Percentiles rank a stretch among this genome's conserved stretches.
Evolutionary conservation across 2,113 vertebrate genomes (phyloP).

Genomic region (Lichenostomus cassidix): DNA sequence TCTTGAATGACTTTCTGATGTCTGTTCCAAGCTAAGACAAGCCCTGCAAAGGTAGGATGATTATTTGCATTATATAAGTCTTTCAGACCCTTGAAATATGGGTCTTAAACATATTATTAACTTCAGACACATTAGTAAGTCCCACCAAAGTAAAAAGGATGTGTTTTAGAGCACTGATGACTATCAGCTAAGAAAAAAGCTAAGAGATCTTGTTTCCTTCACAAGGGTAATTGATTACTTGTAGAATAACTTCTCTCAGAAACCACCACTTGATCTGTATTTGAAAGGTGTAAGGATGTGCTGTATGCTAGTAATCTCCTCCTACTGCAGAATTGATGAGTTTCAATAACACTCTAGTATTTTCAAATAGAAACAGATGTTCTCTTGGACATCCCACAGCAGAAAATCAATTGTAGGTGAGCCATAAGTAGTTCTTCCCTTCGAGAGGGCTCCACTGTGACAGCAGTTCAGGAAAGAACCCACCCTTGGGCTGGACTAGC

Average conservation of each 20-base stretch:
- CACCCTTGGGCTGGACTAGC: neutral
- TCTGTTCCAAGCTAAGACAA: neutral
- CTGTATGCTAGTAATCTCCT: constrained; percentile 9
- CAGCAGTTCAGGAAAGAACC: neutral
- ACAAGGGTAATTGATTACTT: constrained; percentile 17
- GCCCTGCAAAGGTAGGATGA: neutral
- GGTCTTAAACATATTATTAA: neutral
- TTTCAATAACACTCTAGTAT: neutral
- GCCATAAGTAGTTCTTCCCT: neutral
- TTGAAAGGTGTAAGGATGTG: constrained; percentile 2
- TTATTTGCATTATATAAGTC: neutral
- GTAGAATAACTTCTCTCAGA: constrained; percentile 23
- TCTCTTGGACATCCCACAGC: neutral
- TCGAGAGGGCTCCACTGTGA: neutral
- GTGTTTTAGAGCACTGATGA: constrained; percentile 1
- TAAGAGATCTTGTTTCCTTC: constrained; percentile 9
- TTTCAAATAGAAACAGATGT: constrained; percentile 17
- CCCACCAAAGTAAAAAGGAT: neutral
- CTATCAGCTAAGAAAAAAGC: neutral
- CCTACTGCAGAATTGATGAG: constrained; percentile 27
- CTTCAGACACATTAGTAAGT: neutral
- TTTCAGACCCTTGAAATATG: neutral
- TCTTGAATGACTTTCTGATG: neutral
- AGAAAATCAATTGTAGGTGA: constrained; percentile 14
- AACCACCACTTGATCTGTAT: constrained; percentile 15